Percentiles rank a stretch among this genome's conserved stretches.
Conservation (phyloP, 2,797 vertebrate species). For the Oryzias dopingdopingensis region DNA sequence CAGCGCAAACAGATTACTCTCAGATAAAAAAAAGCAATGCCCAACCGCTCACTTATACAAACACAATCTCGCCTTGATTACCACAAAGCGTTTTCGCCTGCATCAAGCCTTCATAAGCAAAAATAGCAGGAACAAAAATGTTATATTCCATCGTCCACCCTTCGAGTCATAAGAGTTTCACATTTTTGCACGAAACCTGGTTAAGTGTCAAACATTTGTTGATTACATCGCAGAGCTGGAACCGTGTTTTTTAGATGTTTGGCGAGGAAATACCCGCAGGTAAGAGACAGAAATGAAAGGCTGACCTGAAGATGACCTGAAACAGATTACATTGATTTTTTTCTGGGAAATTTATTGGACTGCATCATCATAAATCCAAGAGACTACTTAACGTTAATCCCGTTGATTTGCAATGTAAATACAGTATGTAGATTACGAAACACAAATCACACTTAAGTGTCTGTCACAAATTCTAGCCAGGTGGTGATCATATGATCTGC, state of each 20-base stretch:
- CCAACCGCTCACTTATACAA: constrained; percentile 49
- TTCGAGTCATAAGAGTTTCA: constrained; percentile 4
- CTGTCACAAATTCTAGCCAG: neutral
- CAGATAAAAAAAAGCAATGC: constrained; percentile 61
- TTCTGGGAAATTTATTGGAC: neutral
- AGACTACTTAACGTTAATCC: neutral
- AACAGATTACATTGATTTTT: neutral
- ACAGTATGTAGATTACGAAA: neutral
- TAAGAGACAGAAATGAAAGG: neutral
- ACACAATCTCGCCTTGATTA: constrained; percentile 65
- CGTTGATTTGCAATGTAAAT: neutral
- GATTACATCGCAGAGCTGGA: neutral
- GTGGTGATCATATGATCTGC: too few relatives aligned
- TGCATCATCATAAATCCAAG: constrained; percentile 1
- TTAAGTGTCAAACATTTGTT: neutral
- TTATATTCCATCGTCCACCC: constrained; percentile 20
- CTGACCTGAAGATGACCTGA: neutral
- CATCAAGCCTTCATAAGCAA: constrained; percentile 34
- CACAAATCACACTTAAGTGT: constrained; percentile 1
- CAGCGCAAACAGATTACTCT: constrained; percentile 66
- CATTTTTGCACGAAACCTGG: neutral
- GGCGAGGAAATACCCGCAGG: neutral
- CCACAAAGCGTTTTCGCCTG: constrained; percentile 33
- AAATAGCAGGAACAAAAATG: constrained; percentile 35
- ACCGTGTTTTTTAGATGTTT: neutral